Base-by-base conservation (phyloP, 2,888 invertebrate species). In the Caenorhabditis sp. region DNA sequence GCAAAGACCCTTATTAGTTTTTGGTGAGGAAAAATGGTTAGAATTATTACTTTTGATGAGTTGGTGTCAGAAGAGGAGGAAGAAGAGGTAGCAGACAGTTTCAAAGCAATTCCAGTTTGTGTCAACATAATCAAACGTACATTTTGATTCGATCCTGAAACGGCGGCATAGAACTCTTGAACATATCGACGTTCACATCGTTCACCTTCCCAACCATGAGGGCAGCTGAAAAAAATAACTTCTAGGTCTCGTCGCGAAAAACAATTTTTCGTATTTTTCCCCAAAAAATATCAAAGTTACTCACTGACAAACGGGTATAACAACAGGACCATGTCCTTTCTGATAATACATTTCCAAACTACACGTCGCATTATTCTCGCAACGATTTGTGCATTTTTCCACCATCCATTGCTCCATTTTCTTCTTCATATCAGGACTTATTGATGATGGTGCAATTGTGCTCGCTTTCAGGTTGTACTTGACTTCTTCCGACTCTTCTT, bases 251-350 rank as follows among this genome's bases (percentile, higher is more conserved):
- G n/a, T n/a, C n/a, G n/a, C n/a, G n/a, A n/a, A n/a, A n/a, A n/a
- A n/a, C n/a, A n/a, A n/a, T n/a, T n/a, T n/a, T n/a, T n/a, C n/a
- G n/a, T n/a, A n/a, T n/a, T n/a, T n/a, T n/a, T n/a, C n/a, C n/a
- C n/a, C n/a, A 36, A 58, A 14, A 31, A 36, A 62, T 62, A 43
- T 43, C 6, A 43, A 43, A 12, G 10, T 5, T 3, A 43, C 43
- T 64, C 62, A 73, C 73, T 73, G 73, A 59, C 73, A 73, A 57
- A 68, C 66, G 37, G 73, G 73, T 27, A 73, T 68, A n/a, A 73
- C 66, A 10, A 68, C 63, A 26, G 69, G 36, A 1, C 68, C 54
- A 24, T 58, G 51, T 26, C 59, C 62, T 14, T 73, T 65, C 8
- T 60, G 58, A 27, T 66, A 69, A 19, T 67, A 66, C 57, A 73